Evolutionary conservation across 2,113 vertebrate genomes (phyloP), one percentile per base, ranked within the genome.

Genomic region (Xenopus borealis): DNA sequence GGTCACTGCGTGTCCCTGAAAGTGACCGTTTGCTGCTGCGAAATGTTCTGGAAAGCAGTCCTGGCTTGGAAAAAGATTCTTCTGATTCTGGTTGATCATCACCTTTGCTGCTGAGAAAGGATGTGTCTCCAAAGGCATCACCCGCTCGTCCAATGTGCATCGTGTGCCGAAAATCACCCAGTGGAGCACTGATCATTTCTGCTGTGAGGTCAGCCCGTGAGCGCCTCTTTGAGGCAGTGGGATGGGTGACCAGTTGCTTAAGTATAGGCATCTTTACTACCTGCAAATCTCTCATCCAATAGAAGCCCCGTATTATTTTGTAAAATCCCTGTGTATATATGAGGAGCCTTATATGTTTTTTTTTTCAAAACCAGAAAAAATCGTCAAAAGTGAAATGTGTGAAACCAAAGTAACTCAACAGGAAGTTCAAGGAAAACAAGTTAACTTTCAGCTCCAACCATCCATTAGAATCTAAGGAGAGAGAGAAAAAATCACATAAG

Each of bases 101-200:
- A 0, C 91, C 88, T 23, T 94, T 93, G 68, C 87, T 94, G 81
- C 91, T 92, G 62, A 99, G 95, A 82, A 99, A 99, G 0, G 97
- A 96, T 6, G 97, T 99, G 88, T 99, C 97, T 63, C 97, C 97
- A 0, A 99, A 99, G 44, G 95, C 95, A 0, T 98, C 97, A 0
- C 97, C 97, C 0, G 95, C 95, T 1, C 95, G 89, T 3, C 97
- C 97, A 18, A 99, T 95, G 0, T 99, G 97, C 97, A 99, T 98
- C 77, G 97, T 99, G 88, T 98, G 97, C 27, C 97, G 94, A 80
- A 98, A 99, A 79, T 99, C 97, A 0, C 96, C 95, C 68, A 99
- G 57, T 0, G 97, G 97, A 0, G 97, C 95, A 1, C 97, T 98
- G 88, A 99, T 99, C 97, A 98, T 99, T 88, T 98, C 95, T 0